Evolutionary conservation across 2,113 vertebrate species (phyloP).

Genomic region (Tragulus kanchil): DNA sequence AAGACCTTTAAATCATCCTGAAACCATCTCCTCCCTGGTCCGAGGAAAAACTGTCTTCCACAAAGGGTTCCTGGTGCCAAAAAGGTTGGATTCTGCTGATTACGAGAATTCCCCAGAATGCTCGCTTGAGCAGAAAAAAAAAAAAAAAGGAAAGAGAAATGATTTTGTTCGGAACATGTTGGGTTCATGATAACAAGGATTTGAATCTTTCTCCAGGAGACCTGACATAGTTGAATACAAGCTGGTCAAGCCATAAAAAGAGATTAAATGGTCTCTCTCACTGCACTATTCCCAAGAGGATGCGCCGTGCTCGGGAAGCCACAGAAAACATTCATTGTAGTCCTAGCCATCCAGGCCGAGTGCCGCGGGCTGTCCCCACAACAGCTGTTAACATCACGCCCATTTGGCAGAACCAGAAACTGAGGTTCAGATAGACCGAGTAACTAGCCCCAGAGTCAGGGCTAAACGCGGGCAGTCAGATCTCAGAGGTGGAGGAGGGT

Average conservation of each 20-base stretch:
- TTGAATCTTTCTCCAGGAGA: neutral
- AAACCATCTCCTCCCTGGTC: neutral
- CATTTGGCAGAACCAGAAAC: slow-evolving; percentile 35
- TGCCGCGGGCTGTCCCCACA: neutral
- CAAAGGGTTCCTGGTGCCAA: neutral
- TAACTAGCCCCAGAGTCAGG: neutral
- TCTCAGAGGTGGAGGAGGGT: too few species aligned
- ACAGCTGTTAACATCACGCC: rapidly evolving
- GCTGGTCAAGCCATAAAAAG: neutral
- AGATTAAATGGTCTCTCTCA: neutral
- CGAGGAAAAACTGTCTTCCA: neutral
- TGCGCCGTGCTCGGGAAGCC: neutral
- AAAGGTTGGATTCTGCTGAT: neutral
- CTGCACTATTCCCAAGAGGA: neutral
- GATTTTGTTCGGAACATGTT: neutral
- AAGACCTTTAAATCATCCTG: neutral
- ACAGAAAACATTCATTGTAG: neutral
- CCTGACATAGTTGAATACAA: neutral
- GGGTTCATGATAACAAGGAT: neutral
- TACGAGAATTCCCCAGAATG: neutral
- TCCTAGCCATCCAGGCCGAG: neutral
- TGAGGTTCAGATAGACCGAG: neutral
- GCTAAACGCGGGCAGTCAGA: too few species aligned
- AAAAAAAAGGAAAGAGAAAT: neutral
- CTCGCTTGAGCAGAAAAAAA: neutral